Conservation (phyloP, 1,140 invertebrate species). For the Dendroctonus valens region DNA sequence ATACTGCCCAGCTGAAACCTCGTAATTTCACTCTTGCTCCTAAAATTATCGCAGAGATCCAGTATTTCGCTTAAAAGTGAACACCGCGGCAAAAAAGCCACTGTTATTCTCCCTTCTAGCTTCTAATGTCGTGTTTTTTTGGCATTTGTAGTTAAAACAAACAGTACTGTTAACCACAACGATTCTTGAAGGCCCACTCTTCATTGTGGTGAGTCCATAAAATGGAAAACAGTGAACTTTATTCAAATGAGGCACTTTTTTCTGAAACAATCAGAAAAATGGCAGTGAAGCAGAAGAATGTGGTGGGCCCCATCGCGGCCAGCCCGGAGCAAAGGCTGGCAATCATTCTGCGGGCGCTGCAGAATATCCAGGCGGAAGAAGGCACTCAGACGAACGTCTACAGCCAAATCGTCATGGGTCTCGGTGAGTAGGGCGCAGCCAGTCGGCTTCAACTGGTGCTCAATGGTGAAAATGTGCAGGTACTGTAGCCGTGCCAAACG, state of each 20-base stretch:
- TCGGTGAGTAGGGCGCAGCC: slow-evolving; percentile 2
- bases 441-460: too few species aligned
- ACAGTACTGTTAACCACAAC: background rate
- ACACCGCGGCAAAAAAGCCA: too few species aligned
- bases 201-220: background rate
- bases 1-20: too few species aligned
- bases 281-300: slow-evolving; percentile 48
- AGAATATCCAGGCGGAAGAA: slow-evolving; percentile 37
- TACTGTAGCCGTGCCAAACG: slow-evolving; percentile 41
- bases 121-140: too few species aligned
- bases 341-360: slow-evolving; percentile 41
- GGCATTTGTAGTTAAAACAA: too few species aligned
- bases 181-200: background rate
- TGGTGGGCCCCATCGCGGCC: slow-evolving; percentile 40
- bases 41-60: too few species aligned
- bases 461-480: slow-evolving; percentile 30
- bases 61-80: too few species aligned
- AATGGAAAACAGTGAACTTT: background rate
- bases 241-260: background rate
- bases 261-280: slow-evolving; percentile 32
- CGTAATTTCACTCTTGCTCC: too few species aligned
- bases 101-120: too few species aligned
- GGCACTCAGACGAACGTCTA: slow-evolving; percentile 37
- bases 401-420: slow-evolving; percentile 40
- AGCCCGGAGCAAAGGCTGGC: slow-evolving; percentile 36